A percentile compares a stretch with the other conserved stretches of the same genome.
Evolutionary conservation across 1,140 invertebrate genomes (phyloP).

Genomic region (Sarcophaga bullata): DNA sequence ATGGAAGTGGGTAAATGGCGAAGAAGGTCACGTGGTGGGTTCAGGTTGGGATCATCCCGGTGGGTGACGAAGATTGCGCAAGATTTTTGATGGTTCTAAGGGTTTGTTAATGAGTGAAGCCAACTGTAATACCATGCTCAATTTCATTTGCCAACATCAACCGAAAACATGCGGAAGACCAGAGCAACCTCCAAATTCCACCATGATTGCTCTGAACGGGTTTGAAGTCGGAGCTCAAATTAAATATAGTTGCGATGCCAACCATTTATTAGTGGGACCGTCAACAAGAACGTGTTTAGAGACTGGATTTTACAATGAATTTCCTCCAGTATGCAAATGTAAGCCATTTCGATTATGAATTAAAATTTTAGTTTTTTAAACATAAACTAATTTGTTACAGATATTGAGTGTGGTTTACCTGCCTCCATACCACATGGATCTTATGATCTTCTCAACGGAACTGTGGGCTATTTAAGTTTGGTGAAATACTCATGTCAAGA

Average conservation of each 20-base stretch:
- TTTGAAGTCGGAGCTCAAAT: constrained; percentile 88
- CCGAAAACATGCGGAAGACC: constrained; percentile 90
- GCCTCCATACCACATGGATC: constrained; percentile 85
- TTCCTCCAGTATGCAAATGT: constrained; percentile 93
- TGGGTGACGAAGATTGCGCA: constrained; percentile 85
- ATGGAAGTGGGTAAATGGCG: constrained; percentile 93
- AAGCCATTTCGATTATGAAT: constrained; percentile 58
- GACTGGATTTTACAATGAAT: constrained; percentile 93
- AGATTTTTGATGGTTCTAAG: constrained; percentile 90
- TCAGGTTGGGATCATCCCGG: constrained; percentile 93
- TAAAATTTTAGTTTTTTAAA: background rate
- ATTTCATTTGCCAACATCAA: constrained; percentile 95
- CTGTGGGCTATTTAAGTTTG: constrained; percentile 83
- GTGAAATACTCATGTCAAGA: constrained; percentile 86
- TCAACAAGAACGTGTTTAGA: constrained; percentile 84
- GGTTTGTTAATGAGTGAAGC: constrained; percentile 96
- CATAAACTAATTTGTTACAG: constrained; percentile 67
- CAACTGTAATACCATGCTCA: constrained; percentile 84
- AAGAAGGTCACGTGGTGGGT: constrained; percentile 87
- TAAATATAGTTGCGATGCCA: constrained; percentile 87
- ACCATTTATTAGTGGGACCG: constrained; percentile 87
- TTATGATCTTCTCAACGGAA: constrained; percentile 84
- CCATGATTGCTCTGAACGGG: constrained; percentile 75
- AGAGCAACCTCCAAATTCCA: constrained; percentile 93
- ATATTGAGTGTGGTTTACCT: constrained; percentile 89